Evolutionary conservation across 2,888 invertebrate species (phyloP).

Genomic region (Agriotes lineatus): DNA sequence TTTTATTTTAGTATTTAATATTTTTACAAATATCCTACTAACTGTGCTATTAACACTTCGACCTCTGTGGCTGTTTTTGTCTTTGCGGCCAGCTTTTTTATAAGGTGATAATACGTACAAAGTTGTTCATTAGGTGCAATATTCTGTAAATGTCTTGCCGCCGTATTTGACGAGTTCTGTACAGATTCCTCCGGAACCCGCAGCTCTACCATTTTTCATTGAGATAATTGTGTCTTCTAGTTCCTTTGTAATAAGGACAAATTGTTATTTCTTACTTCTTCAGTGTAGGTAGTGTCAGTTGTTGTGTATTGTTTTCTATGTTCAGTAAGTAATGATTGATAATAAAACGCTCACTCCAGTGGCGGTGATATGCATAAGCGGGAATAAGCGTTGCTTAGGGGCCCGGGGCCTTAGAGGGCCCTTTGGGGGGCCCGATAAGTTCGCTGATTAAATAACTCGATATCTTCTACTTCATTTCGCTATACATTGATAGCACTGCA

Average conservation of each 20-base stretch:
- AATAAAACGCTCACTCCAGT: too few species aligned
- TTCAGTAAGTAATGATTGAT: neutral
- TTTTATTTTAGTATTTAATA: neutral
- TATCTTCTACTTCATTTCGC: too few species aligned
- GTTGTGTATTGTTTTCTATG: neutral
- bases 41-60: neutral
- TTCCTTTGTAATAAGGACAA: neutral
- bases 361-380: too few species aligned
- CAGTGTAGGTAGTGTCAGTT: neutral
- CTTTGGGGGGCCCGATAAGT: too few species aligned
- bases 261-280: too few species aligned
- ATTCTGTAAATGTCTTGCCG: too few species aligned
- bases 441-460: too few species aligned
- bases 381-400: too few species aligned
- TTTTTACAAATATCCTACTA: neutral
- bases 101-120: neutral
- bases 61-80: neutral
- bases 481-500: too few species aligned
- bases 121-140: neutral
- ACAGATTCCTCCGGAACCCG: too few species aligned
- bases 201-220: too few species aligned
- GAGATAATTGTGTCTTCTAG: neutral
- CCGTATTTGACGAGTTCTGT: neutral
- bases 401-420: too few species aligned
- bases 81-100: neutral